These are phyloP conservation scores for Neogale vison DNA, from an alignment of 2,113 vertebrate species.

Conservation along the genomic window DNA sequence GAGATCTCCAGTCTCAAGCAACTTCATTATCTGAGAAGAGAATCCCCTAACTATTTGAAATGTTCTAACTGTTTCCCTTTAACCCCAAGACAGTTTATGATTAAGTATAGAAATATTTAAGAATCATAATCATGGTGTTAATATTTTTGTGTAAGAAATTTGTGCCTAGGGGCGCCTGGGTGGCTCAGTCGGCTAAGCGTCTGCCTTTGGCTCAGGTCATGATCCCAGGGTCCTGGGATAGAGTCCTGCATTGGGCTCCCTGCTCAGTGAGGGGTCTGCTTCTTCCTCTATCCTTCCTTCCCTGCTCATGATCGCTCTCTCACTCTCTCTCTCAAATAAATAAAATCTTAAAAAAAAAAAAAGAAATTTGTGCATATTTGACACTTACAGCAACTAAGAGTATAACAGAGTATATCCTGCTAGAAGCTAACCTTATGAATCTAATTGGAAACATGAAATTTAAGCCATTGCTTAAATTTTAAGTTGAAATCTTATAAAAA, in stretches of 20 bases:
- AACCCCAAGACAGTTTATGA: background rate
- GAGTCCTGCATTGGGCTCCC: background rate
- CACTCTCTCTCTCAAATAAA: background rate
- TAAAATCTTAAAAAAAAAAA: background rate
- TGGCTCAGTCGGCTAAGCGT: background rate
- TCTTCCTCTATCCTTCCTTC: background rate
- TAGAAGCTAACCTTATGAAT: background rate
- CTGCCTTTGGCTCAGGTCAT: background rate
- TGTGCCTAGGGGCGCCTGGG: background rate
- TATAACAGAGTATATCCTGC: background rate
- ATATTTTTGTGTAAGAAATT: background rate
- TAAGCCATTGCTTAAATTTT: background rate
- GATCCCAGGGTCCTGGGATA: background rate
- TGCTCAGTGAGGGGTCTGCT: background rate
- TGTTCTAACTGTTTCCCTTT: background rate
- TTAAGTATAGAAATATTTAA: background rate
- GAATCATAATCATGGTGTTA: background rate
- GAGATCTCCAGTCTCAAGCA: background rate
- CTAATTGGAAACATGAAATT: background rate
- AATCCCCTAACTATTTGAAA: background rate
- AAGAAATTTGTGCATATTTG: background rate
- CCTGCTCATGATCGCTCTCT: background rate
- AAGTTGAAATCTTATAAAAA: background rate
- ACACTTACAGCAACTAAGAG: background rate
- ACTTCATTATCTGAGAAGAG: background rate